Percentiles rank a stretch among this genome's conserved stretches.
phyloP scores from a whole-genome alignment of 1,140 invertebrate genomes.

The Pseudomyrmex sp. region DNA sequence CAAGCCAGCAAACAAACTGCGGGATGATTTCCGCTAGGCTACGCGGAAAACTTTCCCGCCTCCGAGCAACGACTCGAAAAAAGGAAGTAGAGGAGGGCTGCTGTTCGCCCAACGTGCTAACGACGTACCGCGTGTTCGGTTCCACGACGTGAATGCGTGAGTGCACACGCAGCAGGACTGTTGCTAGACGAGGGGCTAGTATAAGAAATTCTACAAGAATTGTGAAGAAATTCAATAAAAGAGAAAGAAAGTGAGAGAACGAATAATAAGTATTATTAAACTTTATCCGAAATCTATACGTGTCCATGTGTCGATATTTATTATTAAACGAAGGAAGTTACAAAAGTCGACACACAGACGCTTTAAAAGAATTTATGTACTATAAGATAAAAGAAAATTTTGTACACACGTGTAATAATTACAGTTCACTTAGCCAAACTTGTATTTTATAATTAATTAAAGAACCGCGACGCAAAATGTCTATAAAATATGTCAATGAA shows the following conservation, averaged over 20 bases:
- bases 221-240: neutral
- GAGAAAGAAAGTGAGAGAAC: neutral
- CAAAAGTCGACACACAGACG: no score
- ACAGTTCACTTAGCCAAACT: no score
- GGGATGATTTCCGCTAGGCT: conserved; percentile 38
- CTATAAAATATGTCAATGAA: no score
- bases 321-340: neutral
- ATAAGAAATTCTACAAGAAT: neutral
- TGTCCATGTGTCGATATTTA: neutral
- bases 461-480: no score
- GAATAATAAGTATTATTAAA: neutral
- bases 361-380: no score
- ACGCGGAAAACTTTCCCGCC: conserved; percentile 35
- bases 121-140: conserved; percentile 11
- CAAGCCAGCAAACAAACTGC: conserved; percentile 33
- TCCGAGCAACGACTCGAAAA: conserved; percentile 28
- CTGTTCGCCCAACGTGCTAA: conserved; percentile 7
- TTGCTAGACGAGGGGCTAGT: neutral
- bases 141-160: conserved; percentile 13
- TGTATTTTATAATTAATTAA: no score
- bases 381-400: no score
- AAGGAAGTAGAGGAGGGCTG: conserved; percentile 7
- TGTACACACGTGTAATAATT: no score
- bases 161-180: conserved; percentile 17
- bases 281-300: neutral